A percentile compares a stretch with the other conserved stretches of the same genome.
These are phyloP conservation scores for Elaeidobius kamerunicus DNA, from an alignment of 2,888 invertebrate genomes.

Conservation along the genomic window DNA sequence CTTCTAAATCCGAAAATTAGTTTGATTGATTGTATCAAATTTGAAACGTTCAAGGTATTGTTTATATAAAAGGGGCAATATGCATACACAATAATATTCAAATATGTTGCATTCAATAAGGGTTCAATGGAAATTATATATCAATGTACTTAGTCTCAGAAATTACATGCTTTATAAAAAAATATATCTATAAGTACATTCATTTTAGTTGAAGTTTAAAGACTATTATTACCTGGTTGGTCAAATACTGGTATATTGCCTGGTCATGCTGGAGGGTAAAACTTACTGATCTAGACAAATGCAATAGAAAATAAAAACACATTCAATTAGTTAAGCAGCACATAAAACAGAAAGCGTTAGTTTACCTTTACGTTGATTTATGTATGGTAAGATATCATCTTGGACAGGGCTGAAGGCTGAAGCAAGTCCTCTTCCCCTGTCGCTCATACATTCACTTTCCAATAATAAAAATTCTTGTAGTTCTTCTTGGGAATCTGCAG, in stretches of 20 bases:
- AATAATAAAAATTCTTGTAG: conserved; percentile 60
- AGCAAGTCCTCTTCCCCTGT: conserved; percentile 52
- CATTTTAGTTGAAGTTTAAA: no score
- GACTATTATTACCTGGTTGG: conserved; percentile 36
- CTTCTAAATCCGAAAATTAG: no score
- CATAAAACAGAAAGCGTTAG: conserved; percentile 9
- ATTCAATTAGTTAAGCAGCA: conserved; percentile 34
- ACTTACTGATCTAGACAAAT: conserved; percentile 39
- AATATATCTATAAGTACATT: no score
- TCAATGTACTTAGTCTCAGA: no score
- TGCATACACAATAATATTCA: no score
- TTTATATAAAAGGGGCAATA: no score
- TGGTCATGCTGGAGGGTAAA: conserved; percentile 38
- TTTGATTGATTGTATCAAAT: no score
- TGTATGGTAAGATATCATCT: conserved; percentile 20
- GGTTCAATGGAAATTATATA: no score
- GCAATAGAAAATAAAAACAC: conserved; percentile 33
- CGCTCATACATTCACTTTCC: conserved; percentile 58
- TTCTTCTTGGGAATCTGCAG: conserved; percentile 60
- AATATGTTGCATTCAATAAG: no score
- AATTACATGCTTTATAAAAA: no score
- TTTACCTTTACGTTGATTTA: conserved; percentile 29
- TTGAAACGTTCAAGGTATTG: no score
- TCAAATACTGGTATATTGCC: conserved; percentile 36
- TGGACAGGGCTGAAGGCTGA: conserved; percentile 45